Conservation (phyloP, 2,888 invertebrate genomes). For the Griposia aprilina region DNA sequence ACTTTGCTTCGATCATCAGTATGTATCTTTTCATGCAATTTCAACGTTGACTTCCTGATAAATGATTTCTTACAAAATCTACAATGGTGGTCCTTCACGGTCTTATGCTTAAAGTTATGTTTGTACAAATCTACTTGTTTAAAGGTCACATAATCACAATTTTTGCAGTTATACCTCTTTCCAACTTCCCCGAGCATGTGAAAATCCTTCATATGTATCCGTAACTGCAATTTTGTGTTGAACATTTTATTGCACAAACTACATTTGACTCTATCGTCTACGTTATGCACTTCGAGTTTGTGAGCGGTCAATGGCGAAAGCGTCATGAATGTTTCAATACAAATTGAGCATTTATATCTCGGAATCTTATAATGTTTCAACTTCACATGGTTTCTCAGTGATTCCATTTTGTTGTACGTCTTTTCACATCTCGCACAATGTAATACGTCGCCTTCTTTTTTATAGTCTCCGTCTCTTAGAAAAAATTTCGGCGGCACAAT, state of each 20-base stretch:
- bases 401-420: conserved; percentile 69
- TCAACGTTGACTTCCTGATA: conserved; percentile 78
- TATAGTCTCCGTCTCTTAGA: conserved; percentile 74
- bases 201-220: conserved; percentile 78
- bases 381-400: conserved; percentile 76
- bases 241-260: conserved; percentile 80
- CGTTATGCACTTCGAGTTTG: conserved; percentile 77
- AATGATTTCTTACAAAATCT: conserved; percentile 86
- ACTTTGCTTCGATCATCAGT: conserved; percentile 83
- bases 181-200: conserved; percentile 79
- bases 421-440: conserved; percentile 76
- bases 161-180: conserved; percentile 77
- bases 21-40: conserved; percentile 83
- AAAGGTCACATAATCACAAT: conserved; percentile 82
- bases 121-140: conserved; percentile 81
- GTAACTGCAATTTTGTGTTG: conserved; percentile 75
- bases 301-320: conserved; percentile 75
- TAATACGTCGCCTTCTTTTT: conserved; percentile 69
- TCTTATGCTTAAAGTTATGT: conserved; percentile 84
- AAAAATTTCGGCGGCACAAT: conserved; percentile 69
- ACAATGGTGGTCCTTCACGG: conserved; percentile 85
- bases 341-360: conserved; percentile 73
- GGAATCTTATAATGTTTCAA: conserved; percentile 78
- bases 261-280: conserved; percentile 81
- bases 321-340: conserved; percentile 75